Conservation (phyloP, 2,113 vertebrate genomes). For the Diglossa brunneiventris region DNA sequence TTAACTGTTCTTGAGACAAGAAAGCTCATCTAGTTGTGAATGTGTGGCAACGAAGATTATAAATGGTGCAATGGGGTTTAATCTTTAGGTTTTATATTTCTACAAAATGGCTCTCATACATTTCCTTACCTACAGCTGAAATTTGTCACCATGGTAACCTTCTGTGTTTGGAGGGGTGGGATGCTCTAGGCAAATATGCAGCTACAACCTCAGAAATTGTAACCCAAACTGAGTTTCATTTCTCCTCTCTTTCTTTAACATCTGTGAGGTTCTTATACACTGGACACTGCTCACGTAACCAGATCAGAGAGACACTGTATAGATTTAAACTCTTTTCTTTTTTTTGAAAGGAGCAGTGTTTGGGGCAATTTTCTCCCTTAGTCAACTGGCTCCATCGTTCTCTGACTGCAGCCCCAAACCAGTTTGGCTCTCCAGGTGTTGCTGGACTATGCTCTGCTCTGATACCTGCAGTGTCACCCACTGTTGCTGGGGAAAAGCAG, state of each 20-base stretch:
- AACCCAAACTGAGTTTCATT: background rate
- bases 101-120: conserved; percentile 45
- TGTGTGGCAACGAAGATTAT: conserved; percentile 16
- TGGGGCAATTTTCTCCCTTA: background rate
- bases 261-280: background rate
- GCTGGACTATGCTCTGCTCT: fast-evolving
- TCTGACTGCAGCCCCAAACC: background rate
- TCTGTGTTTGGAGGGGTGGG: conserved; percentile 30
- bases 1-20: conserved; percentile 11
- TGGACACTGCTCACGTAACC: background rate
- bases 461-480: background rate
- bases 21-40: conserved; percentile 4
- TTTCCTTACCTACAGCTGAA: conserved; percentile 60
- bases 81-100: conserved; percentile 57
- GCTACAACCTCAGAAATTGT: background rate
- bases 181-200: conserved; percentile 29
- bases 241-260: background rate
- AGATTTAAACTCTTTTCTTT: background rate
- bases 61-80: conserved; percentile 30
- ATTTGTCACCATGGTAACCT: conserved; percentile 66
- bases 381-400: background rate
- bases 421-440: background rate
- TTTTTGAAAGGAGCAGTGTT: background rate
- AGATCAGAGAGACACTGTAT: background rate
- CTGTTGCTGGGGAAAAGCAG: background rate